Evolutionary conservation across 2,113 vertebrate species (phyloP), one percentile per base, ranked within the genome.

Genomic region (Cathartes aura): DNA sequence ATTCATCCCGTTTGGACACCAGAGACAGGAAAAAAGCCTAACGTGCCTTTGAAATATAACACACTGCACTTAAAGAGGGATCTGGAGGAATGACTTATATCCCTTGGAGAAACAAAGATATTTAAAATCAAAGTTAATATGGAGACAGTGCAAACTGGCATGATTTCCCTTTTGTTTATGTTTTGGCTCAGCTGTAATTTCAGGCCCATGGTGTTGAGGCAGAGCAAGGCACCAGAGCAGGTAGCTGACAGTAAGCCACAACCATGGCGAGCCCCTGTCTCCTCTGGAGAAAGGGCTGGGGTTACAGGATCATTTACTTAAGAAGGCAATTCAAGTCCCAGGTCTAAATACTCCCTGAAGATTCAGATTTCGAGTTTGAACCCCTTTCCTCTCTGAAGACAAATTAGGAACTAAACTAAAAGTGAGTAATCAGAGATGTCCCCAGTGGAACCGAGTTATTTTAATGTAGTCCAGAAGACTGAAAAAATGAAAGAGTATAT

Each of bases 31-130:
- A 87, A 71, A 90, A 95, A 92, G 45, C 21, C 47, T 66, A 50
- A 89, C 1, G 8, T 75, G 68, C 20, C 70, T 96, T 91, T 89
- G 89, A 96, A 96, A 96, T 94, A 40, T 40, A 95, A 89, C 60
- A 67, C 50, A 29, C 43, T 18, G n/a, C 8, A 4, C 56, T 84
- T 87, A 63, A 74, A 87, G 83, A 74, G 15, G 38, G 29, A 67
- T 63, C 68, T 89, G 64, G 81, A 84, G 42, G 27, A 84, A 94
- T 67, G 19, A 52, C 55, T 92, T 82, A 6, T 19, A 45, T 68
- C 21, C 17, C 71, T 66, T 70, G 23, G 40, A 92, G 48, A 80
- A 95, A 83, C 21, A 92, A 70, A 90, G 32, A 30, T 70, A 24
- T 80, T 82, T 82, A 48, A 93, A 90, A 95, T 89, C 58, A 45